phyloP scores from a whole-genome alignment of 1,140 invertebrate genomes.

The Camponotus pennsylvanicus region DNA sequence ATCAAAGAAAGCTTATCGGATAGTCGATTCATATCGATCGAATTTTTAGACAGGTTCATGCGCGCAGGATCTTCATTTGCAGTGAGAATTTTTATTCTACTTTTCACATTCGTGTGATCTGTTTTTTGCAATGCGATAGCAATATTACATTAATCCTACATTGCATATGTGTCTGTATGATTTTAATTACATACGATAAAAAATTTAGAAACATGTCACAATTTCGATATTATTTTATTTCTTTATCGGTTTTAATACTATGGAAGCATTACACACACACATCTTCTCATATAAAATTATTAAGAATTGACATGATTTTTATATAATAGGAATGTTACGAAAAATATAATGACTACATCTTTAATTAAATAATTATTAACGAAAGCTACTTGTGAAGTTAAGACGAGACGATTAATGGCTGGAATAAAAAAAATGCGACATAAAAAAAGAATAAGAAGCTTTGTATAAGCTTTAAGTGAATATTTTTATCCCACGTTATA shows the following conservation, averaged over 20 bases:
- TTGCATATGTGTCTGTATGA: neutral
- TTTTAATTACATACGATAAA: too few relatives aligned
- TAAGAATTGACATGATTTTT: neutral
- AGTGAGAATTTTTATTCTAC: neutral
- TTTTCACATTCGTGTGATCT: neutral
- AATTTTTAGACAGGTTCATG: neutral
- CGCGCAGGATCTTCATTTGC: conserved; percentile 4
- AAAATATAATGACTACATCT: neutral
- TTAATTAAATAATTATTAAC: neutral
- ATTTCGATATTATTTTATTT: too few relatives aligned
- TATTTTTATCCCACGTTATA: neutral
- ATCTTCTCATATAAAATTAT: too few relatives aligned
- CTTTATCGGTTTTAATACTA: too few relatives aligned
- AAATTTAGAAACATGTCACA: too few relatives aligned
- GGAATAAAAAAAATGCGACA: neutral
- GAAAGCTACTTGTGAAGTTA: neutral
- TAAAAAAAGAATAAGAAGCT: neutral
- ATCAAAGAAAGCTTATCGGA: neutral
- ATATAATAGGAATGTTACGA: neutral
- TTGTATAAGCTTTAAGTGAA: neutral
- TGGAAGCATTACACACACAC: too few relatives aligned
- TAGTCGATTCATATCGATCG: conserved; percentile 12
- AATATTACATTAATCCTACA: neutral
- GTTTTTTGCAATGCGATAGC: neutral
- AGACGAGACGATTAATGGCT: neutral